Base-by-base conservation (phyloP, 35 echinoderm and acorn worm genomes). In the Anneissia japonica region DNA sequence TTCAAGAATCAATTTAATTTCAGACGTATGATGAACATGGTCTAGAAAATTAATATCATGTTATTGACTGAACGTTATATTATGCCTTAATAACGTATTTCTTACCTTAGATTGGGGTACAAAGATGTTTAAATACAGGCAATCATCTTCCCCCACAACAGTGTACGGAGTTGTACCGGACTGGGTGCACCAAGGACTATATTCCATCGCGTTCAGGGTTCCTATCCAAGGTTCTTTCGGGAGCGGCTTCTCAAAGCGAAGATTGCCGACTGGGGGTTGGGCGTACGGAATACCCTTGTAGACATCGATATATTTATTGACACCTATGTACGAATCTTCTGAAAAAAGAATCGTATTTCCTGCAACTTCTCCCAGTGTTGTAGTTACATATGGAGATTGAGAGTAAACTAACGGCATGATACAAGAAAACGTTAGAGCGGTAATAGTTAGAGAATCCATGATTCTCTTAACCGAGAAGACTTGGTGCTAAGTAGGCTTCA, bases 41-140 rank as follows among this genome's bases (percentile, higher is more conserved):
- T n/a, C n/a, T n/a, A n/a, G n/a, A n/a, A n/a, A n/a, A n/a, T n/a
- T n/a, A n/a, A n/a, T n/a, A n/a, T n/a, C n/a, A n/a, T n/a, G n/a
- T n/a, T n/a, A n/a, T n/a, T n/a, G n/a, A n/a, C n/a, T n/a, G n/a
- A n/a, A n/a, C n/a, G n/a, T n/a, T n/a, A n/a, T n/a, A n/a, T n/a
- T n/a, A n/a, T n/a, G n/a, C n/a, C n/a, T n/a, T n/a, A n/a, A n/a
- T n/a, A n/a, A n/a, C n/a, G n/a, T n/a, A n/a, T n/a, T 43, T 29
- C 40, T 6, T 12, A 89, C 74, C 87, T 21, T 74, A 76, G 73
- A 73, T 45, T 26, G 40, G 0, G 87, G 91, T 7, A 77, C 74
- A 76, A 83, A 93, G 17, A 93, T 72, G 35, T 89, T 89, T 0
- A 93, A 87, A 77, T 93, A 93, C 0, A 93, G 91, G 74, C 91